Conservation (phyloP, 2,888 invertebrate species). For the Apotomis capreana region DNA sequence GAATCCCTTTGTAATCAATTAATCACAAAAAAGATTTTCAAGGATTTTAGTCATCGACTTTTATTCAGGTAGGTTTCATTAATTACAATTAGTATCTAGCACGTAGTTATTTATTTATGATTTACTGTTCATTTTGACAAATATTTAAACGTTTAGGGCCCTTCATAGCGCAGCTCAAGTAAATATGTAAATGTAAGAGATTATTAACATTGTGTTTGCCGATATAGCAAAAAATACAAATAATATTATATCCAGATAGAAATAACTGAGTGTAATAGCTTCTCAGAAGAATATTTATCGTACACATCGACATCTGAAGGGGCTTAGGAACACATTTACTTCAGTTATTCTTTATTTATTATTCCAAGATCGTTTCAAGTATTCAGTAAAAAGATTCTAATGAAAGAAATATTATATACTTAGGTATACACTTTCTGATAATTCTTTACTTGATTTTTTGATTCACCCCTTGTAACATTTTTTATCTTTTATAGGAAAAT, state of each 20-base stretch:
- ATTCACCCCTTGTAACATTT: too few species aligned
- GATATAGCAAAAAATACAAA: background rate
- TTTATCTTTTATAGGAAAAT: too few species aligned
- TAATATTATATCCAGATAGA: background rate
- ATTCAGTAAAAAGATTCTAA: background rate
- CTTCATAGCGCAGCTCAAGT: slow-evolving; percentile 37
- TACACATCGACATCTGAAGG: background rate
- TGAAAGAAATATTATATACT: background rate
- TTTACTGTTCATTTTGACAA: background rate
- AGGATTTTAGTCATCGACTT: slow-evolving; percentile 14
- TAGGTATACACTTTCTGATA: too few species aligned
- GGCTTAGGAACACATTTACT: background rate
- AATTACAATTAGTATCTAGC: background rate
- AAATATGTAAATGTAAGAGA: slow-evolving; percentile 11
- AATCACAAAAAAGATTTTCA: slow-evolving; percentile 11
- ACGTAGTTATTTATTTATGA: background rate
- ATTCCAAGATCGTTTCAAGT: background rate
- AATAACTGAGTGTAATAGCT: background rate
- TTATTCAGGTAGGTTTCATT: background rate
- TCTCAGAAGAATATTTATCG: too few species aligned
- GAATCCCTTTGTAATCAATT: slow-evolving; percentile 8
- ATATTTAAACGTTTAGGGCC: background rate
- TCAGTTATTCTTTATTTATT: background rate
- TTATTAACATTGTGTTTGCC: slow-evolving; percentile 9
- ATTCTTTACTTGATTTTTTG: too few species aligned